Conservation (phyloP, 2,888 invertebrate genomes). For the Noctua janthina region DNA sequence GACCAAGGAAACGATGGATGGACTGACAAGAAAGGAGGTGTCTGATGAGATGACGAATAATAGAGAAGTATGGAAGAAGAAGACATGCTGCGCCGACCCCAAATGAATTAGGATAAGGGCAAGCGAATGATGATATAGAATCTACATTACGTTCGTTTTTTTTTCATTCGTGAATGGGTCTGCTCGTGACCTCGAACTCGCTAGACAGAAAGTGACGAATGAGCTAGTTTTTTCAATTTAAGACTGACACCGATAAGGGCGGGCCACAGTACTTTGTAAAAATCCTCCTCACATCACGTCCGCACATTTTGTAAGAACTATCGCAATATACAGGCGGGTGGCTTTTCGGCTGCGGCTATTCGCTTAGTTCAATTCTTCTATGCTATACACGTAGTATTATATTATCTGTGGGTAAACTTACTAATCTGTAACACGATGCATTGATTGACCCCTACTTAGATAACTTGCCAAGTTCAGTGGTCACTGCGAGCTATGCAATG, state of each 20-base stretch:
- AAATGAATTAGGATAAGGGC: no score
- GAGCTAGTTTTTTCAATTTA: background rate
- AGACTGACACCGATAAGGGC: background rate
- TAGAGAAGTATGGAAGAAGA: no score
- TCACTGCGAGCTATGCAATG: background rate
- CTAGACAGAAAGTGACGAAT: background rate
- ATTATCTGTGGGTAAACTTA: no score
- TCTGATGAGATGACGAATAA: no score
- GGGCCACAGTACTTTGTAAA: background rate
- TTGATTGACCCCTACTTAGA: background rate
- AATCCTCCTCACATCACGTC: background rate
- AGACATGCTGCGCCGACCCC: no score
- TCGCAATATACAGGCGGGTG: background rate
- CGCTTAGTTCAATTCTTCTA: background rate
- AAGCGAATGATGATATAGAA: background rate
- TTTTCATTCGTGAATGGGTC: background rate
- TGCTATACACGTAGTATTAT: no score
- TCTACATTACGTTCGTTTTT: background rate
- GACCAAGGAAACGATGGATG: no score
- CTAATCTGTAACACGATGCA: background rate
- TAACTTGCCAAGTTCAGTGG: constrained; percentile 1
- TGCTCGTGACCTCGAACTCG: background rate
- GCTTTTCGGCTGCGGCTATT: background rate
- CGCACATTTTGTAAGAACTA: background rate
- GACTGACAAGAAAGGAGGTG: no score